A percentile compares a stretch with the other conserved stretches of the same genome.
These are phyloP conservation scores for Leptinotarsa undecemlineata DNA, from an alignment of 1,140 invertebrate species.

Conservation along the genomic window DNA sequence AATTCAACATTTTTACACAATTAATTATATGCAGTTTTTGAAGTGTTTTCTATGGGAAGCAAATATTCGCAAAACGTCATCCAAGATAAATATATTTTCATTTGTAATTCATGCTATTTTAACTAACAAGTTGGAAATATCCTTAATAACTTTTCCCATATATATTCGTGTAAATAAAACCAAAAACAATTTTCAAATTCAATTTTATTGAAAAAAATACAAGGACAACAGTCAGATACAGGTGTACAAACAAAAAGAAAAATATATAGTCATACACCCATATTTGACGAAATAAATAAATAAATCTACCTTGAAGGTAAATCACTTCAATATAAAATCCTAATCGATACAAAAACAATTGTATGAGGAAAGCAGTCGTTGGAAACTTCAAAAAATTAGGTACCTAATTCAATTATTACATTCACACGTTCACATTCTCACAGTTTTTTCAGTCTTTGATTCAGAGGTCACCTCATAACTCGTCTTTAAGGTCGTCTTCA, in stretches of 20 bases:
- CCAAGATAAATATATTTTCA: too few species aligned
- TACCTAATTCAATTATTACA: constrained; percentile 13
- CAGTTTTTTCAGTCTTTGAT: constrained; percentile 35
- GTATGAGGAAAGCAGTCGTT: constrained; percentile 24
- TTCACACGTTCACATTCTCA: constrained; percentile 27
- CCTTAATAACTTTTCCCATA: too few species aligned
- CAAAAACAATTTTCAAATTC: background rate
- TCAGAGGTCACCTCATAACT: constrained; percentile 67
- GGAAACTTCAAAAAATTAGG: constrained; percentile 26
- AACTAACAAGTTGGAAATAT: too few species aligned
- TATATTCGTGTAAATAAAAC: background rate
- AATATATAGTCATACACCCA: constrained; percentile 14
- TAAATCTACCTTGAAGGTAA: constrained; percentile 22
- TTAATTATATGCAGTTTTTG: too few species aligned
- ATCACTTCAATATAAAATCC: constrained; percentile 21
- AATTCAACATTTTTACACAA: too few species aligned
- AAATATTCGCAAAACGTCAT: too few species aligned
- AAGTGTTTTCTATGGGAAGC: too few species aligned
- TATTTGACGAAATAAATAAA: constrained; percentile 39
- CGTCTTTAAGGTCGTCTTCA: constrained; percentile 83
- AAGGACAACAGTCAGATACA: constrained; percentile 20
- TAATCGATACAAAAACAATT: constrained; percentile 33
- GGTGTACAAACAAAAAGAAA: constrained; percentile 18
- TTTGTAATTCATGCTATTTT: too few species aligned
- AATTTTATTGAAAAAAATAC: constrained; percentile 28